A percentile compares a stretch with the other conserved stretches of the same genome.
phyloP scores from a whole-genome alignment of 2,888 invertebrate species.

The Leucoptera coffeella region DNA sequence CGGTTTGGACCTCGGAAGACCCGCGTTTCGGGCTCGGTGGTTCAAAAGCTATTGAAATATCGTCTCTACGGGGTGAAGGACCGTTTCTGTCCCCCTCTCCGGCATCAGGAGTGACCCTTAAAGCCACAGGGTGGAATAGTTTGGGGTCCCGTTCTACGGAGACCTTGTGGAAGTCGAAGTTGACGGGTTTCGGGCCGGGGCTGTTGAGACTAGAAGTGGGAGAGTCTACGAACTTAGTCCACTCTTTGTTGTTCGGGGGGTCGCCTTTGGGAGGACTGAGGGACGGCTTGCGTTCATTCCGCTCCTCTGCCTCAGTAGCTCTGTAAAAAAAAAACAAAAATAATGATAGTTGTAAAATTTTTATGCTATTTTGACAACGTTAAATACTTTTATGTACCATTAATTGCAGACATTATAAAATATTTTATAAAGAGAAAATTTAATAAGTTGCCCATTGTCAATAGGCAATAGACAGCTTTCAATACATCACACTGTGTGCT shows the following conservation, averaged over 20 bases:
- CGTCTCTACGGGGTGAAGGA: constrained; percentile 34
- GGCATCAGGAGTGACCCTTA: constrained; percentile 82
- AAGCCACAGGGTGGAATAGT: constrained; percentile 86
- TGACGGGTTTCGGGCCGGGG: constrained; percentile 88
- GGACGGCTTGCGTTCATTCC: constrained; percentile 18
- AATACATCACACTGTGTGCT: too few relatives aligned
- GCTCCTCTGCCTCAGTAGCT: too few relatives aligned
- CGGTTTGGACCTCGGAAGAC: constrained; percentile 21
- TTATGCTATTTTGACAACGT: too few relatives aligned
- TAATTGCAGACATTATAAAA: too few relatives aligned
- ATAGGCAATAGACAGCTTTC: too few relatives aligned
- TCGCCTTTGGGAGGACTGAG: constrained; percentile 39
- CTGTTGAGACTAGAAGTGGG: constrained; percentile 84
- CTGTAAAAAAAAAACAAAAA: too few relatives aligned
- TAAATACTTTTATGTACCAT: too few relatives aligned
- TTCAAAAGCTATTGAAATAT: constrained; percentile 41
- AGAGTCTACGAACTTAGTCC: constrained; percentile 90
- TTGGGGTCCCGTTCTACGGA: constrained; percentile 88
- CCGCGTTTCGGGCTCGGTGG: constrained; percentile 51
- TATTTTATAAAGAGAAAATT: too few relatives aligned
- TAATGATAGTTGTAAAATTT: too few relatives aligned
- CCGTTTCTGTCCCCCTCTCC: constrained; percentile 29
- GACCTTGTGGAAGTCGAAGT: constrained; percentile 91
- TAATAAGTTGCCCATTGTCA: too few relatives aligned
- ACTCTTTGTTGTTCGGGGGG: constrained; percentile 60